These are phyloP conservation scores for Rhinichthys osculus DNA, from an alignment of 2,797 vertebrate genomes.

Conservation along the genomic window DNA sequence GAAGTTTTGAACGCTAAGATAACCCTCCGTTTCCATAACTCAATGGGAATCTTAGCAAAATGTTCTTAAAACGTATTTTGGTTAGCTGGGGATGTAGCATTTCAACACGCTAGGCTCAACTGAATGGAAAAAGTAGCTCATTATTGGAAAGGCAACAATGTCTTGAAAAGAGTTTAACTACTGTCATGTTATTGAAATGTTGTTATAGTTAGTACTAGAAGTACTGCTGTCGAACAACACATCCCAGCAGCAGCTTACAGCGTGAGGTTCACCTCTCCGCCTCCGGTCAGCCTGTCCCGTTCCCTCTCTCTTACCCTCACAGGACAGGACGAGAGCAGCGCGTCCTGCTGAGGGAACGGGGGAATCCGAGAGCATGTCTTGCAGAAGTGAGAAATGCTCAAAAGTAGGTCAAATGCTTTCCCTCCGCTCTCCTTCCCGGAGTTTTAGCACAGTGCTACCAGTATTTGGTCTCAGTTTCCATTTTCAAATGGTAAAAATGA, in stretches of 20 bases:
- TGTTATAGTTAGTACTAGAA: neutral
- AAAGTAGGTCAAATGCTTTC: constrained; percentile 78
- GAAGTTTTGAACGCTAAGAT: neutral
- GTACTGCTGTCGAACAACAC: neutral
- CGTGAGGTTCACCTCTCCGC: neutral
- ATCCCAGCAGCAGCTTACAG: neutral
- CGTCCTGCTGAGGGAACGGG: constrained; percentile 52
- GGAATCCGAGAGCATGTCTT: constrained; percentile 66
- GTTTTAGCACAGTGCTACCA: constrained; percentile 56
- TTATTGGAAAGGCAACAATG: constrained; percentile 15
- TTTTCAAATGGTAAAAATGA: constrained; percentile 65
- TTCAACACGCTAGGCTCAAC: neutral
- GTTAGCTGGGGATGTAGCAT: neutral
- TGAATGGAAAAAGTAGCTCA: constrained; percentile 17
- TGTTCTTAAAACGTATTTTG: neutral
- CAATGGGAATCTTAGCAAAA: neutral
- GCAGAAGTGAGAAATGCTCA: constrained; percentile 69
- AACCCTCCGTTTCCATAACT: neutral
- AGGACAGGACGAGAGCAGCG: constrained; percentile 44
- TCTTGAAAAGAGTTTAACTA: constrained; percentile 26
- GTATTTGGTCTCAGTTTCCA: constrained; percentile 65
- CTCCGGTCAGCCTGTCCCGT: constrained; percentile 50
- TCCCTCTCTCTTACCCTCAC: constrained; percentile 37
- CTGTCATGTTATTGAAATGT: constrained; percentile 13
- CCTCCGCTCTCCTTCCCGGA: constrained; percentile 55